phyloP scores from a whole-genome alignment of 92 coral and sea anemone genomes.

The Parazoanthus swiftii region DNA sequence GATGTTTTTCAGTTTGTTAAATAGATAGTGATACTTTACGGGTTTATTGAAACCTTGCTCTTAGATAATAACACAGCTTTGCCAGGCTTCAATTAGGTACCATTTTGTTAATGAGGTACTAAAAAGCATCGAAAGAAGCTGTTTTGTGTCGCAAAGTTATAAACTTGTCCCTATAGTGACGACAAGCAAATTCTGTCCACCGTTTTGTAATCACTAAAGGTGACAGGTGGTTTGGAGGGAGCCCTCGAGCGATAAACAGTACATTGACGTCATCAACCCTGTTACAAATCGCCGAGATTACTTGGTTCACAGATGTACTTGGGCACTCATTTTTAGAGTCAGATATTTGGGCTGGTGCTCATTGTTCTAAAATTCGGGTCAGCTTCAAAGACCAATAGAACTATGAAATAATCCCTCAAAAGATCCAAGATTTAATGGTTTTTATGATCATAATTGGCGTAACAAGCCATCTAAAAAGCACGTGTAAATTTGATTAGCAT shows the following conservation, averaged over 20 bases:
- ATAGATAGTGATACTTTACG: too few relatives aligned
- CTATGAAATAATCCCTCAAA: not conserved
- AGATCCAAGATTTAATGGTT: too few relatives aligned
- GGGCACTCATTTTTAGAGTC: not conserved
- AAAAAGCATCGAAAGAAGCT: not conserved
- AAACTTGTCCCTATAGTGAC: not conserved
- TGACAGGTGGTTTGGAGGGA: constrained; percentile 3
- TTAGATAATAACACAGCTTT: not conserved
- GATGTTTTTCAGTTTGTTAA: too few relatives aligned
- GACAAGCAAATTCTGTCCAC: not conserved
- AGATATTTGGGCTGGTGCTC: not conserved
- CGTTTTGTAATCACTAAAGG: not conserved
- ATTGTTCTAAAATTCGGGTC: not conserved
- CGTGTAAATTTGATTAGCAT: too few relatives aligned
- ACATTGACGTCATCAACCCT: not conserved
- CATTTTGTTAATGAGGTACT: not conserved
- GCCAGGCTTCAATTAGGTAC: not conserved
- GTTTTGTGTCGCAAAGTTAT: not conserved
- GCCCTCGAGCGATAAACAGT: not conserved
- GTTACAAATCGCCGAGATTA: not conserved
- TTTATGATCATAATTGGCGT: not conserved
- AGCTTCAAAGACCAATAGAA: not conserved
- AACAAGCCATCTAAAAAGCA: not conserved
- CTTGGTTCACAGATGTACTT: constrained; percentile 7
- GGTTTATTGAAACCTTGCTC: too few relatives aligned